Percentiles rank a stretch among this genome's conserved stretches.
Conservation (phyloP, 2,797 vertebrate genomes). For the Toxotes lorentzi region DNA sequence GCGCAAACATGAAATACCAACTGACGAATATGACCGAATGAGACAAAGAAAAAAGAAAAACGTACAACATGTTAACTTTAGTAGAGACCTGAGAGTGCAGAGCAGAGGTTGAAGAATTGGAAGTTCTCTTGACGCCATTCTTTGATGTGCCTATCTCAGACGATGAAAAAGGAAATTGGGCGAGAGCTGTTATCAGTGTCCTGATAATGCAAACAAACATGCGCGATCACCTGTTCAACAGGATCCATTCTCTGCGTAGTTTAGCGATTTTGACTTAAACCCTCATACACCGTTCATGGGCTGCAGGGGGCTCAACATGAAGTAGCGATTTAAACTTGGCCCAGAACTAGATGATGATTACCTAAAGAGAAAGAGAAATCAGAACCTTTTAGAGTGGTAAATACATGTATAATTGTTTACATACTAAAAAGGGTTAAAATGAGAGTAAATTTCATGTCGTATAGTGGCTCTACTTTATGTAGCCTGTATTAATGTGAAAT, state of each 20-base stretch:
- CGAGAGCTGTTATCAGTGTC: conserved; percentile 89
- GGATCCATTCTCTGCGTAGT: conserved; percentile 94
- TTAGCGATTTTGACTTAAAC: conserved; percentile 95
- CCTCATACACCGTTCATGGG: conserved; percentile 90
- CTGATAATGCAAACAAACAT: conserved; percentile 91
- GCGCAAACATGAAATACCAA: conserved; percentile 76
- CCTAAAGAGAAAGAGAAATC: conserved; percentile 89
- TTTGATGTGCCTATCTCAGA: conserved; percentile 95
- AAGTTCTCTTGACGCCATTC: conserved; percentile 83
- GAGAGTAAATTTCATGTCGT: conserved; percentile 99
- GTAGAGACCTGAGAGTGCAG: conserved; percentile 82
- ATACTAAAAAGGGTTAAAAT: conserved; percentile 97
- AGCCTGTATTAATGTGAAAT: conserved; percentile 99
- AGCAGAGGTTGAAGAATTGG: conserved; percentile 82
- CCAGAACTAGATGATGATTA: conserved; percentile 94
- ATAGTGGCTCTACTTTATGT: conserved; percentile 99
- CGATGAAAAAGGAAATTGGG: conserved; percentile 82
- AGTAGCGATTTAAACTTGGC: conserved; percentile 93
- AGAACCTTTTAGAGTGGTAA: conserved; percentile 95
- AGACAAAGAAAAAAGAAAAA: conserved; percentile 73
- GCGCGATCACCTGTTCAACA: conserved; percentile 90
- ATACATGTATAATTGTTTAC: conserved; percentile 99
- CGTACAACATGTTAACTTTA: conserved; percentile 84
- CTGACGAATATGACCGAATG: conserved; percentile 75
- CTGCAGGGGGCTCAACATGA: conserved; percentile 93